A percentile compares a stretch with the other conserved stretches of the same genome.
Conservation (phyloP, 53 echinoderm and acorn worm genomes). For the Antedon mediterranea region DNA sequence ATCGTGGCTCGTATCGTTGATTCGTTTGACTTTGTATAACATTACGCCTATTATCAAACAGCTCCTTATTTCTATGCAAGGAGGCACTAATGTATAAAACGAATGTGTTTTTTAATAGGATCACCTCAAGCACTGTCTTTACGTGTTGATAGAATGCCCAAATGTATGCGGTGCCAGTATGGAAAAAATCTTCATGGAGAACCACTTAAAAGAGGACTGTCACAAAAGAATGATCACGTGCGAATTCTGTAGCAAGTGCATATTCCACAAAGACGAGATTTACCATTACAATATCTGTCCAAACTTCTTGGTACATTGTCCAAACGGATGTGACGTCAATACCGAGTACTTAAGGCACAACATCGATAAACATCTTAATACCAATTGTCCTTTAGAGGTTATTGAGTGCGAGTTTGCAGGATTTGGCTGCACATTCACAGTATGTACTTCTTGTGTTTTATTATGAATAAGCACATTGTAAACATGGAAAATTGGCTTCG, state of each 20-base stretch:
- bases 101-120: conserved; percentile 9
- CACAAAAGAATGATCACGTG: conserved; percentile 76
- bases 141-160: conserved; percentile 80
- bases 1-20: too few species aligned
- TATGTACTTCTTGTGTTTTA: conserved; percentile 3
- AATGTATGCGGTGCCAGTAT: conserved; percentile 89
- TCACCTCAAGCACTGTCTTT: conserved; percentile 49
- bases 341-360: conserved; percentile 63
- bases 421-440: conserved; percentile 81
- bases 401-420: conserved; percentile 64
- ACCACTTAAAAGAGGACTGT: conserved; percentile 71
- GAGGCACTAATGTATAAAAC: too few species aligned
- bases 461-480: too few species aligned
- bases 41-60: too few species aligned
- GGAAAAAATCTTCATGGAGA: conserved; percentile 70
- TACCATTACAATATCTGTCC: conserved; percentile 90
- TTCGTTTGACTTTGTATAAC: not conserved
- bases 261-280: conserved; percentile 97
- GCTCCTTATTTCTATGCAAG: too few species aligned
- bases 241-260: conserved; percentile 71
- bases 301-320: conserved; percentile 75
- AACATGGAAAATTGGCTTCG: too few species aligned
- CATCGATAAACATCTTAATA: conserved; percentile 61
- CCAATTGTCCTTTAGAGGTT: conserved; percentile 71
- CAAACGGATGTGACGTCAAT: conserved; percentile 65